phyloP scores from a whole-genome alignment of 2,797 vertebrate species.

The Oreochromis grahami region DNA sequence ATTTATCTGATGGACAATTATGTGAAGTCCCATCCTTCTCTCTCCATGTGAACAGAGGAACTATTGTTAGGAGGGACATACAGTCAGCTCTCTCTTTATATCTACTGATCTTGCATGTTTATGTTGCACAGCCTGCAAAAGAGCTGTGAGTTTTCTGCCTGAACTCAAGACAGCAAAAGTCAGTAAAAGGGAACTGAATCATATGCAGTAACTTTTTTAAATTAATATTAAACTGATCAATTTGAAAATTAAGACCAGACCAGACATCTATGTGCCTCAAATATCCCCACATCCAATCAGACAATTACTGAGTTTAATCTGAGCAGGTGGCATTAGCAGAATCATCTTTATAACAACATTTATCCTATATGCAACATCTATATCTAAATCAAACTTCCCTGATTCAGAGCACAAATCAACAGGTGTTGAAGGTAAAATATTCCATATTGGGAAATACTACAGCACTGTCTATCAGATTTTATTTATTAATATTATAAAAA shows the following conservation, averaged over 20 bases:
- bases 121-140: background rate
- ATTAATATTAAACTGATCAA: background rate
- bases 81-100: conserved; percentile 29
- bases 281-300: background rate
- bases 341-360: background rate
- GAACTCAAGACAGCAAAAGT: background rate
- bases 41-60: conserved; percentile 73
- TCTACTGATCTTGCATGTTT: background rate
- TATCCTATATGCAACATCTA: background rate
- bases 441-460: background rate
- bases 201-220: background rate
- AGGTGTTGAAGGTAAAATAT: background rate
- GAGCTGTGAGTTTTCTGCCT: background rate
- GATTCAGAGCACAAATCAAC: background rate
- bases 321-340: background rate
- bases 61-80: conserved; percentile 72
- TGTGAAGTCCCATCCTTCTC: conserved; percentile 50
- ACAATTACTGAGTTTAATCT: background rate
- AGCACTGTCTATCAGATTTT: background rate
- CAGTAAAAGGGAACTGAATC: background rate
- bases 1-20: conserved; percentile 61
- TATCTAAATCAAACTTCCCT: background rate
- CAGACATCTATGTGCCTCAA: background rate
- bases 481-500: background rate
- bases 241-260: background rate